Evolutionary conservation across 1,140 invertebrate genomes (phyloP), one percentile per base, ranked within the genome.

Genomic region (Hesperophylax magnus): DNA sequence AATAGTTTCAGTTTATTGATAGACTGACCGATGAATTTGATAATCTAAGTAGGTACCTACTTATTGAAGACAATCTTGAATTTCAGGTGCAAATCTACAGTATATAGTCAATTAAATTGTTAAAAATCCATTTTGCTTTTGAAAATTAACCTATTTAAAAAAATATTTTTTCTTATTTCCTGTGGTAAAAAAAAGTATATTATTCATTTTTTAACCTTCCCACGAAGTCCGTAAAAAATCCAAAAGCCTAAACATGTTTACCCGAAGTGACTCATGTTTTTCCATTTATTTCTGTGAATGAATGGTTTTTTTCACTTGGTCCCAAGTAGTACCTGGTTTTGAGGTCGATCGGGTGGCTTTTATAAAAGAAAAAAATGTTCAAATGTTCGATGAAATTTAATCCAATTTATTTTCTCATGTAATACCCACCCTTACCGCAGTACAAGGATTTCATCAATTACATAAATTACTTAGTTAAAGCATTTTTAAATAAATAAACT

Each of bases 361-460:
- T 61, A 22, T 47, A 14, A 47, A 47, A 47, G 9, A 47, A 47
- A 47, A 47, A 47, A n/a, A n/a, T n/a, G n/a, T n/a, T n/a, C n/a
- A n/a, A n/a, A 14, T 61, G 24, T 61, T 61, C 18, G 58, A 20
- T 14, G 58, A 61, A 22, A 61, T 61, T 61, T 61, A 61, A 61
- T 61, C 58, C 58, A 61, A 61, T 22, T 61, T 22, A 61, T 61
- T 61, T 22, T 61, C 18, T 61, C 58, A 14, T 20, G 58, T 61
- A 61, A 61, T 22, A 22, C 58, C 39, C 14, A 47, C 39, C 39
- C 39, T 24, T 61, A 11, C 3, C 58, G 18, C 58, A 18, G 58
- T 61, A 61, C 18, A 61, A 61, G 18, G 58, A n/a, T 60, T 8
- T 60, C 14, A 20, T 22, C n/a, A n/a, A 61, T 61, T 22, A 61